Base-by-base conservation (phyloP, 2,113 vertebrate species). In the Fulmarus glacialis region DNA sequence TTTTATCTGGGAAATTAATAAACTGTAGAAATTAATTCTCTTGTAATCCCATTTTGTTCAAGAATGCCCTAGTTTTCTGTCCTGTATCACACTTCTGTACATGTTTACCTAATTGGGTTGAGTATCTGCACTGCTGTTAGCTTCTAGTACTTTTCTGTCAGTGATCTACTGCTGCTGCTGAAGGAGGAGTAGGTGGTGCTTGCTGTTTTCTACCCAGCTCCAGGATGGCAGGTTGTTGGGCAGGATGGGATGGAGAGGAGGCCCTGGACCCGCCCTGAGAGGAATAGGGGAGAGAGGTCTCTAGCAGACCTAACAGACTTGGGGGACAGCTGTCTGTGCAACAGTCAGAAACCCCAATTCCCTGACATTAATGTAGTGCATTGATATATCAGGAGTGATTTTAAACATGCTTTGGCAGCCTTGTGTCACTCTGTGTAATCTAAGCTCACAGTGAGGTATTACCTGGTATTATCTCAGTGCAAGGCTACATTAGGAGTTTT, bases 1-100 rank as follows among this genome's bases (percentile, higher is more conserved):
- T 93, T 95, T 84, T 94, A 93, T 62, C 56, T 89, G n/a, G 14
- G 47, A 91, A 84, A 89, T 87, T 16, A 93, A 74, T 82, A 75
- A 93, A 0, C 7, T 87, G n/a, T 87, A 87, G 43, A 75, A 84
- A 91, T 55, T 2, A 67, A 68, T 89, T 84, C 12, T 59, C 36
- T 63, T 67, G 17, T 81, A 93, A 71, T 92, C 38, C 29, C 47
- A 12, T 81, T 89, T 89, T 89, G 19, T 82, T 96, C 8, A 59
- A 48, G 38, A 89, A 71, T 42, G 77, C 5, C 63, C 63, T 47
- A 23, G 38, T 77, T 96, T 91, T 66, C 29, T 62, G 12, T 89
- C 55, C 59, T 13, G 5, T 77, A 55, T 84, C 53, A 53, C 24
- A 27, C 15, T 93, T 81, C 40, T 53, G 32, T 66, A 26, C n/a